Evolutionary conservation across 2,888 invertebrate species (phyloP).

Genomic region (Diaphora mendica): DNA sequence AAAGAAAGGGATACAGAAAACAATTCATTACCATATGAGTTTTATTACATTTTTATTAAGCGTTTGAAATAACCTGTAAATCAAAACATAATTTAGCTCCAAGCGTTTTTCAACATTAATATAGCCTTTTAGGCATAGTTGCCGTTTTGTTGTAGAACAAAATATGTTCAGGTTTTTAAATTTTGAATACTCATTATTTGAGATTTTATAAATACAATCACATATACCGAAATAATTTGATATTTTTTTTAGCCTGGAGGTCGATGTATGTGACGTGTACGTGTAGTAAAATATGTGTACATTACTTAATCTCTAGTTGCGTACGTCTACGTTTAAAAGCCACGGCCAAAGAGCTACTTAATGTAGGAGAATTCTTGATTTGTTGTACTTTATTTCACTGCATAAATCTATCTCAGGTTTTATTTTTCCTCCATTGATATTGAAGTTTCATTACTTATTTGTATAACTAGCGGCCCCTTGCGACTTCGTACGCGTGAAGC

Average conservation of each 20-base stretch:
- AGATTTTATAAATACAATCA: background rate
- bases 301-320: background rate
- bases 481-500: no score
- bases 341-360: no score
- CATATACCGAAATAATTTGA: background rate
- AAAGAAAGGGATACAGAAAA: no score
- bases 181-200: background rate
- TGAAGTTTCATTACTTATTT: no score
- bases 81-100: no score
- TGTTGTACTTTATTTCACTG: no score
- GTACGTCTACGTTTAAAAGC: background rate
- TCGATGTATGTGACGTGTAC: background rate
- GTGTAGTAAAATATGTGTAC: background rate
- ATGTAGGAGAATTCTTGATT: no score
- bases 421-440: no score
- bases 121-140: background rate
- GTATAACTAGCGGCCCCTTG: no score
- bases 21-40: background rate
- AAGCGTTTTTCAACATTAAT: no score
- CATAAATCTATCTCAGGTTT: no score
- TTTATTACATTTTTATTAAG: background rate
- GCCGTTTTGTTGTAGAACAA: background rate
- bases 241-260: background rate
- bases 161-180: background rate
- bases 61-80: background rate